These are phyloP conservation scores for Odontocerum albicorne DNA, from an alignment of 2,888 invertebrate genomes.

Conservation along the genomic window DNA sequence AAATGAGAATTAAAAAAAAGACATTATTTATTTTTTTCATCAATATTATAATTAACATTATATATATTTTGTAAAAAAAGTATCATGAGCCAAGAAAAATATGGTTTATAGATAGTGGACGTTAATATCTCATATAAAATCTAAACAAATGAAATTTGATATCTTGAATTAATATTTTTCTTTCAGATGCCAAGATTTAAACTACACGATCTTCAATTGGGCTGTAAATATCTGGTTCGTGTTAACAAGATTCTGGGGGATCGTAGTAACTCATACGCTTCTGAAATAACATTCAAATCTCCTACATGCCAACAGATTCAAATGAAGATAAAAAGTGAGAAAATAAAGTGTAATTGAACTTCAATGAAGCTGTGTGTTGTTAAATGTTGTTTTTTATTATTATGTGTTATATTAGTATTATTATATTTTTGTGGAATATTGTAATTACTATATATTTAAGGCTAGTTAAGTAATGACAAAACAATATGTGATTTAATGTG, in stretches of 20 bases:
- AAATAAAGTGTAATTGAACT: constrained; percentile 29
- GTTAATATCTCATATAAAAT: neutral
- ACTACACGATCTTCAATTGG: constrained; percentile 59
- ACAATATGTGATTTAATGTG: constrained; percentile 25
- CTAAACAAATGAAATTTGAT: too few species aligned
- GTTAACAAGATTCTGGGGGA: constrained; percentile 47
- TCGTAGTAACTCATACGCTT: constrained; percentile 45
- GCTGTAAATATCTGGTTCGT: constrained; percentile 58
- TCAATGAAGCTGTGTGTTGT: constrained; percentile 26
- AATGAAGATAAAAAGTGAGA: constrained; percentile 27
- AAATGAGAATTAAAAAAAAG: too few species aligned
- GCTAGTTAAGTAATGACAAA: constrained; percentile 10
- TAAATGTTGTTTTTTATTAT: constrained; percentile 34
- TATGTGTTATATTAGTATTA: constrained; percentile 34
- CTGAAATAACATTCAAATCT: constrained; percentile 55
- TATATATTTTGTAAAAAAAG: too few species aligned
- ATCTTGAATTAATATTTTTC: neutral
- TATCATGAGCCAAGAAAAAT: too few species aligned
- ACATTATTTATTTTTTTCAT: too few species aligned
- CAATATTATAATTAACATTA: too few species aligned
- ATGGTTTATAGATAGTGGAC: constrained; percentile 1
- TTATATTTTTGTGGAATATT: constrained; percentile 25
- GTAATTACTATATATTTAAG: constrained; percentile 27
- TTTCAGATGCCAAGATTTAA: constrained; percentile 58
- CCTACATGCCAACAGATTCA: constrained; percentile 50